These are phyloP conservation scores for Coregonus sp. DNA, from an alignment of 2,797 vertebrate genomes.

Conservation along the genomic window DNA sequence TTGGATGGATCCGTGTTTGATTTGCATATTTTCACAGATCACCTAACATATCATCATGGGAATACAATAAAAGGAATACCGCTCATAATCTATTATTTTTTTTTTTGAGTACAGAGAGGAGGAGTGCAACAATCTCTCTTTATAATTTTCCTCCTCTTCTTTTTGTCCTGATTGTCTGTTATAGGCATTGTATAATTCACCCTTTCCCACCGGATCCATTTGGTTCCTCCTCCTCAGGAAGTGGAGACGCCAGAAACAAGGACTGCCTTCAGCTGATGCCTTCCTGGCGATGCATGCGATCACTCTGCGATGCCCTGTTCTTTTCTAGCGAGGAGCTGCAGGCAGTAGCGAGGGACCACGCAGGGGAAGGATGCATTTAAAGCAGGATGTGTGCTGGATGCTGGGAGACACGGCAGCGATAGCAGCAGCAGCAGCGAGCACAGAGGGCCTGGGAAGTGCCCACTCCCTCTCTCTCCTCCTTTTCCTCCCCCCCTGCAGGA, in stretches of 20 bases:
- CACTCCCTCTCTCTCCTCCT: constrained; percentile 75
- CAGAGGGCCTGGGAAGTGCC: constrained; percentile 73
- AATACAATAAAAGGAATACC: constrained; percentile 58
- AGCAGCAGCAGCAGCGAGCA: constrained; percentile 65
- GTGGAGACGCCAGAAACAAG: constrained; percentile 47
- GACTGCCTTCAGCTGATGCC: constrained; percentile 48
- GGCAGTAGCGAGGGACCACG: constrained; percentile 65
- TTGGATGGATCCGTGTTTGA: constrained; percentile 65
- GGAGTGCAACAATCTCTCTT: constrained; percentile 43
- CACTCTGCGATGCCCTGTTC: constrained; percentile 59
- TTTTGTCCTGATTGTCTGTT: constrained; percentile 63
- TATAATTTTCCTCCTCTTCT: constrained; percentile 11
- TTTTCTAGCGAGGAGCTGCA: constrained; percentile 67
- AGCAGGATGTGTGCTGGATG: constrained; percentile 77
- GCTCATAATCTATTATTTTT: constrained; percentile 58
- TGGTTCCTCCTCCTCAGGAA: constrained; percentile 64
- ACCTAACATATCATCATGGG: constrained; percentile 54
- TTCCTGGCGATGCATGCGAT: constrained; percentile 46
- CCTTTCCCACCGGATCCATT: constrained; percentile 61
- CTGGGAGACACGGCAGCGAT: constrained; percentile 72
- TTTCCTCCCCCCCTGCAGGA: constrained; percentile 78
- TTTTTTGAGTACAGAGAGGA: constrained; percentile 64
- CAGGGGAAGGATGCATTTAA: constrained; percentile 73
- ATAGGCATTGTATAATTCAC: constrained; percentile 76
- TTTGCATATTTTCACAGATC: constrained; percentile 44